phyloP scores from a whole-genome alignment of 2,797 vertebrate genomes.

The Crocidura indochinensis region DNA sequence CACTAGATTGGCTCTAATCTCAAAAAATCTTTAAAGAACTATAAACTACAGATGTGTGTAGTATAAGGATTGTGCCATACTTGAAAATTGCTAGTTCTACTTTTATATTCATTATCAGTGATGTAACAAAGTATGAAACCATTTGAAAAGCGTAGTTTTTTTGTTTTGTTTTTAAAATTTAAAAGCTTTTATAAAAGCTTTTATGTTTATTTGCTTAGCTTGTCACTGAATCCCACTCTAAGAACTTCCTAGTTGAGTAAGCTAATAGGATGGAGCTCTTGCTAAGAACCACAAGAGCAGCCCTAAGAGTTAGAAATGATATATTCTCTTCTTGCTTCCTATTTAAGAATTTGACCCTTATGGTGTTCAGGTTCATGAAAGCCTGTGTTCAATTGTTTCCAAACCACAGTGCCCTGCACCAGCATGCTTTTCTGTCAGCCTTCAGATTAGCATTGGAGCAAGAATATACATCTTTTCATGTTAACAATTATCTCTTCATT shows the following conservation, averaged over 20 bases:
- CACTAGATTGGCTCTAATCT: background rate
- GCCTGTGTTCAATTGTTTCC: background rate
- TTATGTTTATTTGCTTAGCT: constrained; percentile 27
- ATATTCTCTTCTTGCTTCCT: background rate
- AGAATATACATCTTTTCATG: constrained; percentile 7
- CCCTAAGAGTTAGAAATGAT: constrained; percentile 47
- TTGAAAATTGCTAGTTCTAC: constrained; percentile 38
- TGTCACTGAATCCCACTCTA: constrained; percentile 4
- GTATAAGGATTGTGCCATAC: constrained; percentile 27
- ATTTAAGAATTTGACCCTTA: background rate
- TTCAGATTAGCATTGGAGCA: background rate
- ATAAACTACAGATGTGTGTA: constrained; percentile 44
- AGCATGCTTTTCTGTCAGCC: background rate
- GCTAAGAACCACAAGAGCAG: background rate
- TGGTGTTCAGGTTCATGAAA: background rate
- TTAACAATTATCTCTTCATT: constrained; percentile 10
- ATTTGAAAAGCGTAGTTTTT: background rate
- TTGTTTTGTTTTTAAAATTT: background rate
- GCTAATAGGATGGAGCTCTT: background rate
- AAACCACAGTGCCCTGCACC: background rate
- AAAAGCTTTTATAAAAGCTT: too few species aligned
- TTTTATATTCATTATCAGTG: constrained; percentile 12
- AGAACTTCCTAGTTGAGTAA: constrained; percentile 18
- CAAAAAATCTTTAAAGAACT: constrained; percentile 25
- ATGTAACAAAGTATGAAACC: background rate